Evolutionary conservation across 2,113 vertebrate species (phyloP), one percentile per base, ranked within the genome.

Genomic region (Rhinopomastus cyanomelas): DNA sequence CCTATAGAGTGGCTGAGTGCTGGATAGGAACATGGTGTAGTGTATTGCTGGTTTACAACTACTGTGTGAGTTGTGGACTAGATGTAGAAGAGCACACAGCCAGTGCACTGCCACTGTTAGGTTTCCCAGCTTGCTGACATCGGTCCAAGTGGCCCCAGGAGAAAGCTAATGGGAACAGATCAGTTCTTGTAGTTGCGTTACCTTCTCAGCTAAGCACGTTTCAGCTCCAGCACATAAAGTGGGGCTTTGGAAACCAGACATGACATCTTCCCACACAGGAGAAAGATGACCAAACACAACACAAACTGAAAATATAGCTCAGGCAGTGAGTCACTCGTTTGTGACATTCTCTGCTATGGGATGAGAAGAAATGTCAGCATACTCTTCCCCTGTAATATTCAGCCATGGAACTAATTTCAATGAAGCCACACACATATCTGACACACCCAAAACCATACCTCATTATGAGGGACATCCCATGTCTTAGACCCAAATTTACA

Each of bases 401-500:
- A 75, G 25, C 56, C 6, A 2, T 49, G 29, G 32, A 86, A 15
- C 32, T 91, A 51, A 72, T 94, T 96, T 90, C 80, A 92, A 81
- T 61, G 69, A 81, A 91, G 73, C 85, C 83, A 91, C 92, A 81
- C 73, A 69, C 27, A 9, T 51, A 37, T 66, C 73, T 52, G 88
- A 86, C 88, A 93, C 80, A 88, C 77, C 81, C 86, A 94, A 93
- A 91, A 25, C 69, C 74, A 44, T 37, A 53, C 30, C 77, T 82
- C 42, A 87, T 87, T 91, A 68, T 51, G 48, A 79, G 32, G 73
- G 66, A 78, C 49, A 69, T 83, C 69, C 74, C 57, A 15, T 76
- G 71, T 29, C 89, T 88, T 62, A 86, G 66, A 87, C 66, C 36
- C 74, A 88, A 86, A 88, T 86, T 91, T 91, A 72, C 77, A 65